Evolutionary conservation across 2,888 invertebrate genomes (phyloP).

Genomic region (Laspeyria flexula): DNA sequence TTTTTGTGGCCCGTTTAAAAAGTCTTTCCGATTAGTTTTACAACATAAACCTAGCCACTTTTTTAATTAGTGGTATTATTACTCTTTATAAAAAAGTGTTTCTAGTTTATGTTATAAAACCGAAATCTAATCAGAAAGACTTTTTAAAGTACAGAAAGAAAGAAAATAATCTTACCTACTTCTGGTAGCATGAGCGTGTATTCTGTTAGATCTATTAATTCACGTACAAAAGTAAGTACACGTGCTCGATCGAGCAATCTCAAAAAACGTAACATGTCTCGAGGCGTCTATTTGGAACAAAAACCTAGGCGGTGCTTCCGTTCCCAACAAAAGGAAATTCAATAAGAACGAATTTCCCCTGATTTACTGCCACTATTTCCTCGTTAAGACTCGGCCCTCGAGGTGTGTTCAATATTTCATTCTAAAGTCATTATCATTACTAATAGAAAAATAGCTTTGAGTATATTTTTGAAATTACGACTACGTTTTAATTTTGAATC

Average conservation of each 20-base stretch:
- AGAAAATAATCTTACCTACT: too few relatives aligned
- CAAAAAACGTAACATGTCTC: slow-evolving; percentile 66
- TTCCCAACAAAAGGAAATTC: slow-evolving; percentile 82
- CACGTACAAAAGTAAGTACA: slow-evolving; percentile 1
- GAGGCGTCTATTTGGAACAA: slow-evolving; percentile 73
- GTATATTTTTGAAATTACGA: slow-evolving; percentile 22
- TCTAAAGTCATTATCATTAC: slow-evolving; percentile 61
- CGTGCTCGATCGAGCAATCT: slow-evolving; percentile 3
- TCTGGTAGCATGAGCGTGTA: too few relatives aligned
- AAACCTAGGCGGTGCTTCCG: slow-evolving; percentile 74
- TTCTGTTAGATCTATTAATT: slow-evolving; percentile 13
- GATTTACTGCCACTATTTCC: slow-evolving; percentile 85
- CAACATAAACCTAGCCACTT: too few relatives aligned
- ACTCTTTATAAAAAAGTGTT: too few relatives aligned
- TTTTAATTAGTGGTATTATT: too few relatives aligned
- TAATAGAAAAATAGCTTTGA: slow-evolving; percentile 22
- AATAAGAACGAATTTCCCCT: slow-evolving; percentile 84
- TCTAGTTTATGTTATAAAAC: too few relatives aligned
- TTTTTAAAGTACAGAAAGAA: too few relatives aligned
- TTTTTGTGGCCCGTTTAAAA: too few relatives aligned
- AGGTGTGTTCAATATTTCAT: slow-evolving; percentile 73
- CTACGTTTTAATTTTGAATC: not conserved
- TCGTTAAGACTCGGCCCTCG: slow-evolving; percentile 79
- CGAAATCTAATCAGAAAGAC: too few relatives aligned
- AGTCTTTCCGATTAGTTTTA: too few relatives aligned